Evolutionary conservation across 2,888 invertebrate species (phyloP).

Genomic region (Dorcus parallelipipedus): DNA sequence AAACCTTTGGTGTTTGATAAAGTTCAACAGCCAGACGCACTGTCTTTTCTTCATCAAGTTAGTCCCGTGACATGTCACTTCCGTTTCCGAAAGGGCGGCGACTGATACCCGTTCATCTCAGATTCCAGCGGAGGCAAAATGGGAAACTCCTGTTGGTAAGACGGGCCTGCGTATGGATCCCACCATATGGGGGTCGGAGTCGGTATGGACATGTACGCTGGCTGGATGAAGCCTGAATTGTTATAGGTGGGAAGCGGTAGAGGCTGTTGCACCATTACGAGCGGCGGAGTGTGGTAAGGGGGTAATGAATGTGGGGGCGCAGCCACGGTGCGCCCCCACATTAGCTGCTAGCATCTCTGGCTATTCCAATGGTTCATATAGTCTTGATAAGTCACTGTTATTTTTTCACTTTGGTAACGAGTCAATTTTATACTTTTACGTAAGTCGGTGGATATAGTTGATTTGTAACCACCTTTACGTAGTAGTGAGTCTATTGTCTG

Average conservation of each 20-base stretch:
- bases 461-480: slow-evolving; percentile 95
- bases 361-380: slow-evolving; percentile 67
- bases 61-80: slow-evolving; percentile 37
- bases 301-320: slow-evolving; percentile 33
- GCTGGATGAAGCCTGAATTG: slow-evolving; percentile 30
- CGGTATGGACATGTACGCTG: slow-evolving; percentile 29
- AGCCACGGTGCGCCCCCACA: slow-evolving; percentile 53
- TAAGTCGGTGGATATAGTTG: slow-evolving; percentile 81
- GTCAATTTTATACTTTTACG: slow-evolving; percentile 90
- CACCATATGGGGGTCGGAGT: slow-evolving; percentile 39
- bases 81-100: slow-evolving; percentile 43
- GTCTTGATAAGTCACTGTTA: slow-evolving; percentile 83
- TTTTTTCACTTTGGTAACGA: slow-evolving; percentile 94
- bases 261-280: slow-evolving; percentile 45
- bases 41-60: not conserved
- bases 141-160: slow-evolving; percentile 40
- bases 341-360: slow-evolving; percentile 71
- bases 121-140: slow-evolving; percentile 31
- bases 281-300: slow-evolving; percentile 30
- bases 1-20: slow-evolving; percentile 32
- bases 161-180: slow-evolving; percentile 40
- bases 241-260: slow-evolving; percentile 35
- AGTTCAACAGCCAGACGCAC: slow-evolving; percentile 1
- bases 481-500: slow-evolving; percentile 97
- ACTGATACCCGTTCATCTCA: slow-evolving; percentile 34